Evolutionary conservation across 2,113 vertebrate species (phyloP).

Genomic region (Isichthys henryi): DNA sequence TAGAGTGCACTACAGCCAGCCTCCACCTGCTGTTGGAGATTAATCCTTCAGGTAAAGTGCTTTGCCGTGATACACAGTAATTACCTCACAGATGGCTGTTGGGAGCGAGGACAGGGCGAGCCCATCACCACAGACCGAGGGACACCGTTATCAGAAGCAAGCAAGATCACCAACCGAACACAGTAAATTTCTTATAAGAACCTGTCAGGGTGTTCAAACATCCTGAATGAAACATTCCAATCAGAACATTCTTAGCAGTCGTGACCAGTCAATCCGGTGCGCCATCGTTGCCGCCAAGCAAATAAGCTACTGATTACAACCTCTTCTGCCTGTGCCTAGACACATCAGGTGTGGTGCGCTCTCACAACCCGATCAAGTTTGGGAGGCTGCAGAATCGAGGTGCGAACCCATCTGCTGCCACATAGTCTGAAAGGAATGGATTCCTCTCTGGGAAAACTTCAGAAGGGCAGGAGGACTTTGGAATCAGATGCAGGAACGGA

Average conservation of each 20-base stretch:
- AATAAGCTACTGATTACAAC: background rate
- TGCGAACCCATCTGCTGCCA: background rate
- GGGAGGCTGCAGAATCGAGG: background rate
- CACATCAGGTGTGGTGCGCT: background rate
- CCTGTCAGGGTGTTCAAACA: background rate
- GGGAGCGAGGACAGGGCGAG: background rate
- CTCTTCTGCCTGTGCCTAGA: background rate
- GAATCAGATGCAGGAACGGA: background rate
- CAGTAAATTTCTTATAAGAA: background rate
- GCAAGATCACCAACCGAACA: background rate
- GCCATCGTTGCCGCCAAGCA: background rate
- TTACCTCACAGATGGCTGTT: background rate
- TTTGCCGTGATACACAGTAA: background rate
- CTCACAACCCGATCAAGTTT: background rate
- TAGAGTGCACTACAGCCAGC: background rate
- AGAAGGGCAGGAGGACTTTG: background rate
- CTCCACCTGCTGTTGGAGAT: background rate
- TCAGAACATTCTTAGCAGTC: background rate
- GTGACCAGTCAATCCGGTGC: background rate
- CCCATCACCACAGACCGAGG: background rate
- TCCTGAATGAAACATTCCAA: background rate
- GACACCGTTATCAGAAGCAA: background rate
- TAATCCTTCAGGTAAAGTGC: background rate
- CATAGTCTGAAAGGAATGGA: background rate
- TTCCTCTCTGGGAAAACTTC: background rate